Conservation (phyloP, 2,113 vertebrate species). For the Grallaria varia region DNA sequence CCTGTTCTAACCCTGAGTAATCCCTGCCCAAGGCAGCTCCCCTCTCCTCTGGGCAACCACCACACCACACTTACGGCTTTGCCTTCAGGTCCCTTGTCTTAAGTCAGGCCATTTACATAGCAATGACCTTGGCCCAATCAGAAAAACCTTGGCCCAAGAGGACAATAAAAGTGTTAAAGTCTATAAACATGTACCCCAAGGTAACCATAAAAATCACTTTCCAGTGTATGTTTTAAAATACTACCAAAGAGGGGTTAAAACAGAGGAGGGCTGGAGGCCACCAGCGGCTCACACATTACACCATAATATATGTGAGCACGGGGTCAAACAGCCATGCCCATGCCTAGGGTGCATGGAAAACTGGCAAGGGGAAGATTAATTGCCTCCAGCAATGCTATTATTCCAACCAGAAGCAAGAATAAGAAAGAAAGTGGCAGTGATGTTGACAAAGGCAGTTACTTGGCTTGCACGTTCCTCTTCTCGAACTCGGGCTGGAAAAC, state of each 20-base stretch:
- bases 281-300: conserved; percentile 24
- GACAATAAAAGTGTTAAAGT: conserved; percentile 34
- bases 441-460: conserved; percentile 50
- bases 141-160: not conserved
- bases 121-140: not conserved
- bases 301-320: conserved; percentile 36
- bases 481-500: conserved; percentile 36
- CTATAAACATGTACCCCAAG: conserved; percentile 34
- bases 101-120: not conserved
- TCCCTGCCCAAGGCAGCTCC: not conserved
- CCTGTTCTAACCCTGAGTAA: not conserved
- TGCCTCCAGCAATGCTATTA: conserved; percentile 28
- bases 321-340: conserved; percentile 49
- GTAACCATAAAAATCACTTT: conserved; percentile 31
- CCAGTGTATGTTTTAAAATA: conserved; percentile 18
- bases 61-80: not conserved
- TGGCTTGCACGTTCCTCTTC: conserved; percentile 3
- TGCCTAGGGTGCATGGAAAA: conserved; percentile 39
- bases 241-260: conserved; percentile 43
- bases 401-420: conserved; percentile 13
- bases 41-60: not conserved
- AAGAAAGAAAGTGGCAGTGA: conserved; percentile 6
- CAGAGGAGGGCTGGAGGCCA: conserved; percentile 23
- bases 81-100: not conserved
- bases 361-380: conserved; percentile 55